Percentiles rank a stretch among this genome's conserved stretches.
These are phyloP conservation scores for Hepsetus odoe DNA, from an alignment of 2,113 vertebrate species.

Conservation along the genomic window DNA sequence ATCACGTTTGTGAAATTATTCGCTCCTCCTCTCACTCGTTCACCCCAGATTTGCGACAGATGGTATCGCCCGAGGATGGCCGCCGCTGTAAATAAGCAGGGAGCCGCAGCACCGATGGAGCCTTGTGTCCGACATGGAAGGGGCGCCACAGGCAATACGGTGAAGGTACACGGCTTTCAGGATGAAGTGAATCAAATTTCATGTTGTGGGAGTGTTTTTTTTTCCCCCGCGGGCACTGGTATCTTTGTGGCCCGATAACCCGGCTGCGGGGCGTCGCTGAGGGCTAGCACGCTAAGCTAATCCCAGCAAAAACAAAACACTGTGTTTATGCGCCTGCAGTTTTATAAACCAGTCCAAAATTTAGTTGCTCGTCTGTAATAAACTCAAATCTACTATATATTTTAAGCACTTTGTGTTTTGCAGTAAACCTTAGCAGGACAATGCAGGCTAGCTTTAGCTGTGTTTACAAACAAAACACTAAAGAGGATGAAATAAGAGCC, in stretches of 20 bases:
- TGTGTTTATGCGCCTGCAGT: neutral
- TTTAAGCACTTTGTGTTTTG: neutral
- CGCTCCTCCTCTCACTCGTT: neutral
- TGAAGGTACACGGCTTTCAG: slow-evolving; percentile 80
- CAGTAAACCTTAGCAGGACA: neutral
- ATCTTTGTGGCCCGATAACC: no score
- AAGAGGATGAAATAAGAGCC: no score
- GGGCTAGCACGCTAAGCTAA: neutral
- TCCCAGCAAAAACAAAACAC: neutral
- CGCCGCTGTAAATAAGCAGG: slow-evolving; percentile 84
- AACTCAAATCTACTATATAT: neutral
- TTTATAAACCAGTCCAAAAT: neutral
- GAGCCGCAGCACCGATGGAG: slow-evolving; percentile 72
- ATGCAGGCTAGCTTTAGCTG: neutral
- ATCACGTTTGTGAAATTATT: neutral
- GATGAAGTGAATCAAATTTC: no score
- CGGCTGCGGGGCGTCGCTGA: neutral
- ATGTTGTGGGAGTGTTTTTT: neutral
- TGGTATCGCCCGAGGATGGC: slow-evolving; percentile 79
- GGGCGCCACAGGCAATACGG: slow-evolving; percentile 66
- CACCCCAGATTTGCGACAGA: neutral
- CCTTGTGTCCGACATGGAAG: slow-evolving; percentile 76
- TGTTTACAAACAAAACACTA: neutral
- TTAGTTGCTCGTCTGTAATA: neutral
- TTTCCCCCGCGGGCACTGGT: no score